Conservation (phyloP, 30 jellyfish, hydroid and myxozoan genomes). For the Phacellophora camtschatica region DNA sequence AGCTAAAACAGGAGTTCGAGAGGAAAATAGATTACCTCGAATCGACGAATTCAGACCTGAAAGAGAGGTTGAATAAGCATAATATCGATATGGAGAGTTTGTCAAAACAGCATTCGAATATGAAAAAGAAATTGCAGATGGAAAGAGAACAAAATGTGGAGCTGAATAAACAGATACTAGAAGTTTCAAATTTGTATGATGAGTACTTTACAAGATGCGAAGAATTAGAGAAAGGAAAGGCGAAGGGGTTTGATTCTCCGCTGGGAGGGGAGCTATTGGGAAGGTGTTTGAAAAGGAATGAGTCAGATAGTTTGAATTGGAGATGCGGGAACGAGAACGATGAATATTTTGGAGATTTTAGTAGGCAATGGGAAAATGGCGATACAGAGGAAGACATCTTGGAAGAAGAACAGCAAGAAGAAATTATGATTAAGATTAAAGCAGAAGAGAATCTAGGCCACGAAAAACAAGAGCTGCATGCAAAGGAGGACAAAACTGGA, state of each 20-base stretch:
- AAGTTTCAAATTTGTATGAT: conserved; percentile 41
- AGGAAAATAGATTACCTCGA: conserved; percentile 5
- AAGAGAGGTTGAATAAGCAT: conserved; percentile 17
- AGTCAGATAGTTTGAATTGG: no score
- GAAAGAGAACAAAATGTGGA: conserved; percentile 67
- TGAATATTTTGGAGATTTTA: no score
- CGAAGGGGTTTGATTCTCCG: neutral
- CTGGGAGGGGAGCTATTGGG: neutral
- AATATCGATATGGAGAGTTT: conserved; percentile 26
- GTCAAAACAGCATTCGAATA: neutral
- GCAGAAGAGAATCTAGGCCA: no score
- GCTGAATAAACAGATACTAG: conserved; percentile 48
- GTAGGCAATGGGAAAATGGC: no score
- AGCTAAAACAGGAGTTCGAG: conserved; percentile 15
- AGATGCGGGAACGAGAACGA: no score
- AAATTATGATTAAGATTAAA: no score
- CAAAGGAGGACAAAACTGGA: no score
- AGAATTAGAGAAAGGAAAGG: conserved; percentile 30
- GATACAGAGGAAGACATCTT: no score
- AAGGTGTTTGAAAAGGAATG: no score
- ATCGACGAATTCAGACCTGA: conserved; percentile 26
- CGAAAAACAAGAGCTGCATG: no score
- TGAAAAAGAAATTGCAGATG: conserved; percentile 33
- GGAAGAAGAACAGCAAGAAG: no score
- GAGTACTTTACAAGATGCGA: conserved; percentile 23